phyloP scores from a whole-genome alignment of 92 coral and sea anemone species.

The Diadumene lineata region DNA sequence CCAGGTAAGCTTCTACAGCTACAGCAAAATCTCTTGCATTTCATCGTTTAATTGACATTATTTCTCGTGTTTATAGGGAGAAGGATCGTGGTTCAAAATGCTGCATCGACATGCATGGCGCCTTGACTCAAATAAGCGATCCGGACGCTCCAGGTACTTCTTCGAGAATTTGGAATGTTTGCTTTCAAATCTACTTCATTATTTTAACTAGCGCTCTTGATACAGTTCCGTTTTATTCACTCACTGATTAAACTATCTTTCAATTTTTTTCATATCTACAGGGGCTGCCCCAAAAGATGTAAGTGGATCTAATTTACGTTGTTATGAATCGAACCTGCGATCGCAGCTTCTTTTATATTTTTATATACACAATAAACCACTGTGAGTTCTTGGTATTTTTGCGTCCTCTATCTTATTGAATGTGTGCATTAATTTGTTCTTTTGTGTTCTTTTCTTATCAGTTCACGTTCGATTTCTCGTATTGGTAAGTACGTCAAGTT shows the following conservation, averaged over 20 bases:
- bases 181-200: slow-evolving; percentile 15
- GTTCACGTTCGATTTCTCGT: slow-evolving; percentile 97
- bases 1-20: slow-evolving; percentile 59
- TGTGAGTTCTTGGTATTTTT: no score
- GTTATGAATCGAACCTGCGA: background rate
- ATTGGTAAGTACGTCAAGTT: slow-evolving; percentile 92
- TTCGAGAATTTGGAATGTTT: slow-evolving; percentile 83
- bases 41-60: background rate
- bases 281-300: slow-evolving; percentile 97
- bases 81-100: slow-evolving; percentile 87
- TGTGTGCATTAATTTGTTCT: background rate
- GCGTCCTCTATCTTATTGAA: background rate
- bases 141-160: slow-evolving; percentile 83
- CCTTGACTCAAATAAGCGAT: slow-evolving; percentile 86
- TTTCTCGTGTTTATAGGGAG: slow-evolving; percentile 52
- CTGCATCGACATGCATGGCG: slow-evolving; percentile 85
- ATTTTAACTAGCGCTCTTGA: slow-evolving; percentile 1
- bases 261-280: slow-evolving; percentile 21
- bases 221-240: background rate
- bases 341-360: background rate
- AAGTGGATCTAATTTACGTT: slow-evolving; percentile 18
- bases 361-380: no score
- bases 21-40: background rate
- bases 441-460: slow-evolving; percentile 35
- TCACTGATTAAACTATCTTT: background rate